These are phyloP conservation scores for Catharus fuscescens DNA, from an alignment of 2,113 vertebrate species.

Conservation along the genomic window DNA sequence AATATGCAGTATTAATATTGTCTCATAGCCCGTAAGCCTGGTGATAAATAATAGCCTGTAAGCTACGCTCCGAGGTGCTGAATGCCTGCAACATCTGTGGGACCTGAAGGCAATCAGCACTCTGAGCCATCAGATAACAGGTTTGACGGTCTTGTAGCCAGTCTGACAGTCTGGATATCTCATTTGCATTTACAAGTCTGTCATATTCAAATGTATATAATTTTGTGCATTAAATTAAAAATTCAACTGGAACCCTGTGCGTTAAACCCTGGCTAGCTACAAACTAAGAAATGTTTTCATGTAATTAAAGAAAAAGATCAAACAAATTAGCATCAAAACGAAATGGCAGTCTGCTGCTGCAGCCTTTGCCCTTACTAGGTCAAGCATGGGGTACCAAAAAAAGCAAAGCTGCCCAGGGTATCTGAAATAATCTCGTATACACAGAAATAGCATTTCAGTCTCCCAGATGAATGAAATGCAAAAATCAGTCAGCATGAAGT, in stretches of 20 bases:
- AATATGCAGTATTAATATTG: neutral
- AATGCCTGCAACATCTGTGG: constrained; percentile 15
- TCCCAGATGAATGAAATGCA: neutral
- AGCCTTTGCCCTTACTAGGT: constrained; percentile 22
- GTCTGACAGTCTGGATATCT: constrained; percentile 38
- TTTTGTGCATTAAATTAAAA: constrained; percentile 24
- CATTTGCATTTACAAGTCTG: constrained; percentile 26
- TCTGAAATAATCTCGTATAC: neutral
- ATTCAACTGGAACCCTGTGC: neutral
- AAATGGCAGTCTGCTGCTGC: neutral
- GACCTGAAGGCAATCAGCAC: neutral
- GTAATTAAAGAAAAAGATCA: neutral
- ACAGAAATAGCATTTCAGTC: neutral
- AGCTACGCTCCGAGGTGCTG: neutral
- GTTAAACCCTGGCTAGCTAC: neutral
- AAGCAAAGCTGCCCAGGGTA: neutral
- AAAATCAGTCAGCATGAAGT: neutral
- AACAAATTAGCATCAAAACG: neutral
- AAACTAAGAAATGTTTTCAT: neutral
- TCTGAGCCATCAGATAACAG: constrained; percentile 15
- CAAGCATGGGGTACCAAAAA: neutral
- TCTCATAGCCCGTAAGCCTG: neutral
- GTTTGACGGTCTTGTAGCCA: constrained; percentile 22
- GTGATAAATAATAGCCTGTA: neutral
- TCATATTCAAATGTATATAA: constrained; percentile 24